Percentiles rank a stretch among this genome's conserved stretches.
Evolutionary conservation across 1,140 invertebrate species (phyloP).

Genomic region (Watersipora subatra): DNA sequence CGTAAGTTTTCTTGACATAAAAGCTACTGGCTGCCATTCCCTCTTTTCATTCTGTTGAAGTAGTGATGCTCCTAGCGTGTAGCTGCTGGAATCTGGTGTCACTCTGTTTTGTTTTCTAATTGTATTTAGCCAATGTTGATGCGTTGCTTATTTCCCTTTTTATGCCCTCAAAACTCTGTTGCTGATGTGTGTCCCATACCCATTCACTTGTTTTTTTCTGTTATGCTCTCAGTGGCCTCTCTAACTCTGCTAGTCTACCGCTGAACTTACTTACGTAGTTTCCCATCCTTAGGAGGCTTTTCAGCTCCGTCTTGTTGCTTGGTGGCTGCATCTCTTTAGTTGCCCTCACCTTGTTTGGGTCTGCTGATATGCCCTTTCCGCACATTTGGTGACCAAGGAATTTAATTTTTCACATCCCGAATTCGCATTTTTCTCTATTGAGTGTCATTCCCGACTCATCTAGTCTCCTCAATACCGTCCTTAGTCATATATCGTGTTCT

Average conservation of each 20-base stretch:
- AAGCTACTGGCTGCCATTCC: constrained; percentile 13
- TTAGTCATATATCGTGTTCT: constrained; percentile 17
- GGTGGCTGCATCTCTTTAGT: constrained; percentile 10
- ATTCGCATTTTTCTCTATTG: constrained; percentile 17
- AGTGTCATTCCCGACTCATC: constrained; percentile 18
- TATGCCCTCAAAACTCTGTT: constrained; percentile 2
- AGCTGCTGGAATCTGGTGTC: constrained; percentile 23
- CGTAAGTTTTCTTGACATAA: constrained; percentile 13
- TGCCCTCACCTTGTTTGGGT: too few relatives aligned
- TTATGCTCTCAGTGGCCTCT: constrained; percentile 9
- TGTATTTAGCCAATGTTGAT: constrained; percentile 18
- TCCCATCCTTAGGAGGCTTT: constrained; percentile 22
- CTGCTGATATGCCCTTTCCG: constrained; percentile 4
- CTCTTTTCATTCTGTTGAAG: constrained; percentile 9
- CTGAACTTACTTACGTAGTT: constrained; percentile 30
- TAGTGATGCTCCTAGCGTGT: constrained; percentile 14
- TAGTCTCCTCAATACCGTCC: constrained; percentile 17
- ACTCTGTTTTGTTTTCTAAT: neutral
- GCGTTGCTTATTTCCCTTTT: constrained; percentile 6
- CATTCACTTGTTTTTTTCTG: constrained; percentile 4
- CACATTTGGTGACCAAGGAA: constrained; percentile 4
- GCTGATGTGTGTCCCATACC: constrained; percentile 8
- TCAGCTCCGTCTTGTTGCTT: constrained; percentile 9
- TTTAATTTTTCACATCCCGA: neutral
- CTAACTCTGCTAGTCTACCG: constrained; percentile 5